These are phyloP conservation scores for Rotaria macrura DNA, from an alignment of 2,888 invertebrate species.

Conservation along the genomic window DNA sequence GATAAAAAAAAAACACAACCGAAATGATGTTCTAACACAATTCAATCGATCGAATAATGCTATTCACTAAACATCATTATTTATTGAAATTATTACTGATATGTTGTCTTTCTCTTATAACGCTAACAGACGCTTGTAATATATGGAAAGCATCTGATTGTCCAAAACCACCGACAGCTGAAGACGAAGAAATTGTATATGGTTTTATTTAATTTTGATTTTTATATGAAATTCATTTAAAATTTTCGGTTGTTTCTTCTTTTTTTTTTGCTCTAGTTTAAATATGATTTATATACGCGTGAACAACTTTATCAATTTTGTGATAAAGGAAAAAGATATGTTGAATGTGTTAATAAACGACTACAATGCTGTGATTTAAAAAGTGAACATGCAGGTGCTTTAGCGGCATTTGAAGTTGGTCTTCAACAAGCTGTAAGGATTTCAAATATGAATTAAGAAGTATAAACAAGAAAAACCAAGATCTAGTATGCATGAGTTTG, in stretches of 20 bases:
- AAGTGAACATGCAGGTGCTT: slow-evolving; percentile 24
- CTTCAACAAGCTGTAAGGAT: slow-evolving; percentile 9
- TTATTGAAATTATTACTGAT: not conserved
- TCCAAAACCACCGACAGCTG: slow-evolving; percentile 22
- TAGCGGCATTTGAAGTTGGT: slow-evolving; percentile 24
- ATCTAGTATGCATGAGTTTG: too few relatives aligned
- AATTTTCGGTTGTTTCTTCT: not conserved
- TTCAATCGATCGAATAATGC: not conserved
- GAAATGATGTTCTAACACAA: not conserved
- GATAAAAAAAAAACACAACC: not conserved
- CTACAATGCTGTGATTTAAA: slow-evolving; percentile 33
- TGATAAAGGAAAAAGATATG: slow-evolving; percentile 32
- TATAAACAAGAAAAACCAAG: too few relatives aligned
- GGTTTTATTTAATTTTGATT: not conserved
- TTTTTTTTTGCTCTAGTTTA: not conserved
- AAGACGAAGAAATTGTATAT: slow-evolving; percentile 25
- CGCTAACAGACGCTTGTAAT: not conserved
- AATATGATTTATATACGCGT: slow-evolving; percentile 28
- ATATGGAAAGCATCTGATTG: slow-evolving; percentile 34
- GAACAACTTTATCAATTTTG: slow-evolving; percentile 31
- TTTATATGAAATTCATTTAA: not conserved
- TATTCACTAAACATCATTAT: not conserved
- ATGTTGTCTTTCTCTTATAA: not conserved
- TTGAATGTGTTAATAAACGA: slow-evolving; percentile 27
- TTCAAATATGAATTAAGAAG: too few relatives aligned